Conservation (phyloP, 2,113 vertebrate genomes). For the human (Homo sapiens) region DNA sequence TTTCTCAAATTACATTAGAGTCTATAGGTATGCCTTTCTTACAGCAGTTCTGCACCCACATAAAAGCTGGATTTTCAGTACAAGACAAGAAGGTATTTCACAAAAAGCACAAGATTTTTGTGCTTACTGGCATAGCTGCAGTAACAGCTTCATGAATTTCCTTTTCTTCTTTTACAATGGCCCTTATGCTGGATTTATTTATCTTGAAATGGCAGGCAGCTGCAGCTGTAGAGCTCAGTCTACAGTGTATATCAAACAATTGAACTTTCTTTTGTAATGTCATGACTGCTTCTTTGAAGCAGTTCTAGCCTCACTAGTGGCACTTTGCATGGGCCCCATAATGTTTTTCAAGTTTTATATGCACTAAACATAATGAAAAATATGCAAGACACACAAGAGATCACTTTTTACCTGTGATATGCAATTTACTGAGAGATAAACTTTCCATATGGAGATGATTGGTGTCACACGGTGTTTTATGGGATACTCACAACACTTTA, state of each 20-base stretch:
- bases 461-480: too few species aligned
- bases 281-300: neutral
- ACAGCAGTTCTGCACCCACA: neutral
- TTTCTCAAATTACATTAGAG: neutral
- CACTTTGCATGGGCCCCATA: neutral
- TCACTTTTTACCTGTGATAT: too few species aligned
- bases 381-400: too few species aligned
- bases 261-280: neutral
- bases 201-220: neutral
- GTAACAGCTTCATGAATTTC: neutral
- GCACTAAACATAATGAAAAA: neutral
- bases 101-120: neutral
- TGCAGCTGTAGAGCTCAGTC: neutral
- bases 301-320: neutral
- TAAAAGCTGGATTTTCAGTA: neutral
- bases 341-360: neutral
- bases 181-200: neutral
- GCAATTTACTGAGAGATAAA: too few species aligned
- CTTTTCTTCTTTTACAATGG: neutral
- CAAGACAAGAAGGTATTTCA: neutral
- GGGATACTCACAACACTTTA: too few species aligned
- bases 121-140: neutral
- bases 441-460: too few species aligned
- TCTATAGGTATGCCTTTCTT: neutral
- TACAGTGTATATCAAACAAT: neutral